A percentile compares a stretch with the other conserved stretches of the same genome.
Conservation (phyloP, 2,888 invertebrate species). For the Allolobophora icterica region DNA sequence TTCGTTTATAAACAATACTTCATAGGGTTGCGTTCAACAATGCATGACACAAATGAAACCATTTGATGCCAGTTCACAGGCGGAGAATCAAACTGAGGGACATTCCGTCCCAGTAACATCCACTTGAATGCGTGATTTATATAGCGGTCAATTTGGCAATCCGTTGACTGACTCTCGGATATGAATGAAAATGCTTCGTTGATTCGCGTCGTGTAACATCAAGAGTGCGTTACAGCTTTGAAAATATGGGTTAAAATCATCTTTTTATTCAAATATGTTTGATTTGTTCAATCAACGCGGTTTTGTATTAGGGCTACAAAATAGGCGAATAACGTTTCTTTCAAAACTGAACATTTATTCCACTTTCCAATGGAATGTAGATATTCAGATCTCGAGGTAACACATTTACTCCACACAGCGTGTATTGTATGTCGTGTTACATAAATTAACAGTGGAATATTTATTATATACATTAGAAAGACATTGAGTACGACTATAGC, state of each 20-base stretch:
- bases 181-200: neutral
- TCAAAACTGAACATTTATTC: neutral
- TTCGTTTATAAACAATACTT: neutral
- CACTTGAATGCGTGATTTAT: neutral
- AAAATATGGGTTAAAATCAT: too few relatives aligned
- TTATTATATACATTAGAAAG: neutral
- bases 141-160: neutral
- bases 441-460: neutral
- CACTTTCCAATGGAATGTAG: neutral
- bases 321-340: neutral
- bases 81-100: neutral
- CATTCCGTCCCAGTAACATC: too few relatives aligned
- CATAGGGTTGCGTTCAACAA: neutral
- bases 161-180: neutral
- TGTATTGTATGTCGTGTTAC: neutral
- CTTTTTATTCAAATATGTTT: neutral
- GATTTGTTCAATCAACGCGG: too few relatives aligned
- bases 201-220: neutral
- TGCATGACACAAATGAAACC: neutral
- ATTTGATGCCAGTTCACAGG: neutral
- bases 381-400: neutral
- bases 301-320: neutral
- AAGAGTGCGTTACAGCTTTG: neutral
- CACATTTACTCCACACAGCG: neutral
- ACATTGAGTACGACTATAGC: too few relatives aligned